Evolutionary conservation across 2,888 invertebrate species (phyloP), one percentile per base, ranked within the genome.

Genomic region (Thumatha senex): DNA sequence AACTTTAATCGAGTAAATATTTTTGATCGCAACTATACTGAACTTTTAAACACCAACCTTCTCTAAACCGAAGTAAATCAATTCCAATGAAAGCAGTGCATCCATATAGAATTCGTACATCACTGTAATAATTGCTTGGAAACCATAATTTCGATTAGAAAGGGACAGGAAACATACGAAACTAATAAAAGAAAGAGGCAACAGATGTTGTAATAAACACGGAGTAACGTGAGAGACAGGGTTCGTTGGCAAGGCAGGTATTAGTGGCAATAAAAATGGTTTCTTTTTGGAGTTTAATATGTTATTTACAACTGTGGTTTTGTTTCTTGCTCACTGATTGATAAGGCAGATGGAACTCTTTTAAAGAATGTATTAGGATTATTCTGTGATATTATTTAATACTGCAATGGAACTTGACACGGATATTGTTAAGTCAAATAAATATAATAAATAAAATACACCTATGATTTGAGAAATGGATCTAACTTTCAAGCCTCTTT

Each of bases 211-310:
- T 67, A 61, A 64, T 67, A 59, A 62, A 61, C 56, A 54, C 58
- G 56, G 46, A 36, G 53, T 58, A 62, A 64, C 54, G 56, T 61
- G 63, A 68, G 62, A 62, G 54, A 54, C 47, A 46, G 57, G 49
- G 54, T 40, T 56, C 62, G 54, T 47, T 65, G 56, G 51, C 60
- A 63, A 67, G 65, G 66, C 65, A 45, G 48, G 61, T 60, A 75
- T 76, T 76, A 76, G 56, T 47, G 63, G 71, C 62, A 65, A 68
- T 76, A 76, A 76, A 75, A 72, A 60, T 58, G 53, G 56, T 62
- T 68, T 65, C 62, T 60, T 68, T 67, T 63, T 57, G 65, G 56
- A 56, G 54, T 62, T 61, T 64, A 67, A 70, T 64, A 58, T 56
- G 67, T 66, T 66, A 65, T 65, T 65, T 66, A 65, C 65, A 58